These are phyloP conservation scores for Leucophora obtusa DNA, from an alignment of 2,888 invertebrate genomes.

Conservation along the genomic window DNA sequence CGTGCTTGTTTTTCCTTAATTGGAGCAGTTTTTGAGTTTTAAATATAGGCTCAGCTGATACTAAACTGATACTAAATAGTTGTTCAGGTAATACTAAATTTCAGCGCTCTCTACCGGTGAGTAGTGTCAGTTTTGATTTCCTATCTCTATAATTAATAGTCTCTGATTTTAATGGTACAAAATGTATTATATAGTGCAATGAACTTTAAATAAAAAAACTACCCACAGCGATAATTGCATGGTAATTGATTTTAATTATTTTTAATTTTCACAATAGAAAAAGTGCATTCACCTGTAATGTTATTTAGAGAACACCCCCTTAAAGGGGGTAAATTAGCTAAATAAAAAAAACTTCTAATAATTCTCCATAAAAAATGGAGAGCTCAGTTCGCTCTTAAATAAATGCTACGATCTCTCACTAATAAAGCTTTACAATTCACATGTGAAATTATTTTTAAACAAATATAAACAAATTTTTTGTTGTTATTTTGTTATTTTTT, in stretches of 20 bases:
- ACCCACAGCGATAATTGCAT: background rate
- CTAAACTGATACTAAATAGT: no score
- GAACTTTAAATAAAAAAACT: constrained; percentile 32
- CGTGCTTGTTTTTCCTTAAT: no score
- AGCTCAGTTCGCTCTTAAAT: background rate
- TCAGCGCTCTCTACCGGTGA: no score
- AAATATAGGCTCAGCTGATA: no score
- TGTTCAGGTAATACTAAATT: no score
- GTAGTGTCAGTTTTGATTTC: no score
- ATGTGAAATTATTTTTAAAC: background rate
- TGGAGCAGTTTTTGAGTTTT: no score
- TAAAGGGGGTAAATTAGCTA: background rate
- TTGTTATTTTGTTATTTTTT: background rate
- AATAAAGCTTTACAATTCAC: constrained; percentile 1
- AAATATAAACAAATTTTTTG: background rate
- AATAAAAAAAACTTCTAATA: constrained; percentile 9
- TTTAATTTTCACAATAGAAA: background rate
- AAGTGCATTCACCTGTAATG: constrained; percentile 30
- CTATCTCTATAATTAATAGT: no score
- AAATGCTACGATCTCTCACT: background rate
- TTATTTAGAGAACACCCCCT: constrained; percentile 1
- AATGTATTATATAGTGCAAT: constrained; percentile 23
- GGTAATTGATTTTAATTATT: constrained; percentile 6
- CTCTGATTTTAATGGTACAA: background rate
- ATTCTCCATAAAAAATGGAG: background rate